These are phyloP conservation scores for Netelia melanura DNA, from an alignment of 2,888 invertebrate species.

Conservation along the genomic window DNA sequence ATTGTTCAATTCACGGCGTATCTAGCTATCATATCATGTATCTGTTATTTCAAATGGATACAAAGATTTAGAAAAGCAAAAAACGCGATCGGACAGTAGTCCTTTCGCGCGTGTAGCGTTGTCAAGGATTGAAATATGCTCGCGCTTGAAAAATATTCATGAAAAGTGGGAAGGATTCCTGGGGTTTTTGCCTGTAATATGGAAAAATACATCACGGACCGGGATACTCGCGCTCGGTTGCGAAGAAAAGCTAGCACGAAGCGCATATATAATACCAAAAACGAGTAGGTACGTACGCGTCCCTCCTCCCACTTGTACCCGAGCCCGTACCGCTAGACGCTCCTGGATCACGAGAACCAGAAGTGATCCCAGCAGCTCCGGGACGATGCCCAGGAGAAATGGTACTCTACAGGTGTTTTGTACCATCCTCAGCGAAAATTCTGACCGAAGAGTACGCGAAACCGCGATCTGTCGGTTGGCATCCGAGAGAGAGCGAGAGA, in stretches of 20 bases:
- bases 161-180: not conserved
- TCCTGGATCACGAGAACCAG: not conserved
- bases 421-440: not conserved
- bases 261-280: not conserved
- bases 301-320: not conserved
- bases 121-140: slow-evolving; percentile 1
- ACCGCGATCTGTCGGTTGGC: not conserved
- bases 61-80: not conserved
- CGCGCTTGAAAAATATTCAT: slow-evolving; percentile 2
- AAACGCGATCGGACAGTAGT: not conserved
- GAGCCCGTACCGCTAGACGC: not conserved
- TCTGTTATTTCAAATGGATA: too few species aligned
- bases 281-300: not conserved
- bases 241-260: not conserved
- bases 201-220: not conserved
- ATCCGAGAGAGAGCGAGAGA: not conserved
- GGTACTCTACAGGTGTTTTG: not conserved
- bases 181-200: not conserved
- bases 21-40: too few species aligned
- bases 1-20: too few species aligned
- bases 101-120: not conserved
- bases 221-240: not conserved
- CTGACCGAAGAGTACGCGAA: not conserved
- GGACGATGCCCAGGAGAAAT: not conserved
- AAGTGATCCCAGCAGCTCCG: slow-evolving; percentile 1